These are phyloP conservation scores for Sympetrum striolatum DNA, from an alignment of 2,888 invertebrate genomes.

Conservation along the genomic window DNA sequence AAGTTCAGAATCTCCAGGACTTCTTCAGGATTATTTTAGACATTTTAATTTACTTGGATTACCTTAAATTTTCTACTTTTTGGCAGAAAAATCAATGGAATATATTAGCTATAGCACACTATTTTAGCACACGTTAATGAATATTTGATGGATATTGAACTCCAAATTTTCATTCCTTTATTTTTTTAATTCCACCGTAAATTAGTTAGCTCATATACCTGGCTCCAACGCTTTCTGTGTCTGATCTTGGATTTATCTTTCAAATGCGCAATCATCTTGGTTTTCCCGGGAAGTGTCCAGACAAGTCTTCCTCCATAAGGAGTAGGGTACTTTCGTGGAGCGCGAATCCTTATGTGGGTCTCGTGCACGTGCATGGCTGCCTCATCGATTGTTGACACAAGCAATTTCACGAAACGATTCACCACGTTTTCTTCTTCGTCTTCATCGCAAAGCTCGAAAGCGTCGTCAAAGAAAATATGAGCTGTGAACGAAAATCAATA, in stretches of 20 bases:
- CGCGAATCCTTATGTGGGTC: constrained; percentile 66
- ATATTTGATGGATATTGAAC: too few relatives aligned
- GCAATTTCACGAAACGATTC: constrained; percentile 79
- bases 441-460: constrained; percentile 71
- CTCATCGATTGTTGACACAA: constrained; percentile 75
- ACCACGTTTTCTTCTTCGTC: constrained; percentile 75
- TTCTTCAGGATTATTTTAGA: too few relatives aligned
- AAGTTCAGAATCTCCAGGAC: too few relatives aligned
- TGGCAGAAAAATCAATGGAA: too few relatives aligned
- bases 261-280: constrained; percentile 82
- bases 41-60: not conserved
- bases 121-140: too few relatives aligned
- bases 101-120: too few relatives aligned
- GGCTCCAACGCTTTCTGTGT: constrained; percentile 92
- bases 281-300: constrained; percentile 85
- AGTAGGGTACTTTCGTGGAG: constrained; percentile 78
- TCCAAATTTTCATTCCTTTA: too few relatives aligned
- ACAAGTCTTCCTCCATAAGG: constrained; percentile 87
- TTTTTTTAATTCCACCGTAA: not conserved
- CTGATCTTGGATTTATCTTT: constrained; percentile 90
- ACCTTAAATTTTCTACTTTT: too few relatives aligned
- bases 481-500: constrained; percentile 59
- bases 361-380: constrained; percentile 77
- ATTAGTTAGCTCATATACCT: constrained; percentile 62
- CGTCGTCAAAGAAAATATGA: constrained; percentile 87